Base-by-base conservation (phyloP, 1,140 invertebrate genomes). In the Diorhabda carinulata region DNA sequence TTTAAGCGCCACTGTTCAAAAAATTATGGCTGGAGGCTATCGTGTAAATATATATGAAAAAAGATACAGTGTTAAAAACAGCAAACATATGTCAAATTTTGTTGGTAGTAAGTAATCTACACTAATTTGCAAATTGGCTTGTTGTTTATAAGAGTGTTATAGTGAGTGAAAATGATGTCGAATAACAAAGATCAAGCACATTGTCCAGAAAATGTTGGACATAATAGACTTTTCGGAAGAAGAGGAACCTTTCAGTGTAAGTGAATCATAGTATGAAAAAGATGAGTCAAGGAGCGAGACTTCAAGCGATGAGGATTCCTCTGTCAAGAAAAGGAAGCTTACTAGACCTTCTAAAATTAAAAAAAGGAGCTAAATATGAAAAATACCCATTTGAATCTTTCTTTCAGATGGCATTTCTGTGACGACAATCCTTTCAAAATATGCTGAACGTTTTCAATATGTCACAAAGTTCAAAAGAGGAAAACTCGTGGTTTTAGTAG, bases 321-420 rank as follows among this genome's bases (percentile, higher is more conserved):
- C 62, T 64, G 10, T n/a, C 43, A 64, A 47, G 62, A 56, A 47
- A 64, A 64, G 44, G 45, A 52, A 52, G 45, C 45, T 52, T 52
- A 52, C 42, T 25, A 61, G 60, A 2, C 5, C n/a, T 43, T 2
- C 10, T 41, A 61, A 61, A 61, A 61, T 41, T n/a, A 10, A 61
- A 42, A 61, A 61, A 61, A 41, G 60, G 45, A 52, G 45, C 5
- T 52, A 52, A 52, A 52, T 52, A 52, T 52, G 45, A 52, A 52
- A 52, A 52, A 52, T 25, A 25, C 25, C 25, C 25, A 25, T 25
- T 25, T 25, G 25, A 25, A 1, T 25, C 25, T 0, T 25, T 25
- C 25, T 25, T 25, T 25, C 25, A 25, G 25, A 68, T 69, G 77
- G 62, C 81, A 82, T 73, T 82, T 82, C 72, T 71, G 57, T 57